Evolutionary conservation across 1,140 invertebrate species (phyloP).

Genomic region (Rhyzopertha dominica): DNA sequence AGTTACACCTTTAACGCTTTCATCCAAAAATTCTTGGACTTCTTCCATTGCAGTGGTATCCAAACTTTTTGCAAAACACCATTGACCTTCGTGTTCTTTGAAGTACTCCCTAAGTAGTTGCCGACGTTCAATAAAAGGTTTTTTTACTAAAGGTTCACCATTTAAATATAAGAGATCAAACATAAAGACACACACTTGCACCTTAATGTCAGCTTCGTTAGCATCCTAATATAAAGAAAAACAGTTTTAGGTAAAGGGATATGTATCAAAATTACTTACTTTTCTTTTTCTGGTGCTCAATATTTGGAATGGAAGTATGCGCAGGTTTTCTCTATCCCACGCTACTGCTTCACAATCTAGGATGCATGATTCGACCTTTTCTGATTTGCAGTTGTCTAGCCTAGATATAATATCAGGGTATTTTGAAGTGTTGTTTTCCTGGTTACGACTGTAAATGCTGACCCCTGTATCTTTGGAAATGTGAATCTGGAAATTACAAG

Average conservation of each 20-base stretch:
- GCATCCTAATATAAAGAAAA: slow-evolving; percentile 63
- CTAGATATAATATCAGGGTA: slow-evolving; percentile 93
- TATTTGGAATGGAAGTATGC: slow-evolving; percentile 96
- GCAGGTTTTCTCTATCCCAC: slow-evolving; percentile 84
- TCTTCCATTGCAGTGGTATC: slow-evolving; percentile 88
- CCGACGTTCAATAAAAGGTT: slow-evolving; percentile 73
- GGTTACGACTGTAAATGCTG: slow-evolving; percentile 91
- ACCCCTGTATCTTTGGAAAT: slow-evolving; percentile 62
- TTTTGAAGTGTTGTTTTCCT: slow-evolving; percentile 96
- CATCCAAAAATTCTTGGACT: slow-evolving; percentile 91
- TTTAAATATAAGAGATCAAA: slow-evolving; percentile 97
- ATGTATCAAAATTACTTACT: slow-evolving; percentile 47
- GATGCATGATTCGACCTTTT: slow-evolving; percentile 76
- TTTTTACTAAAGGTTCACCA: slow-evolving; percentile 76
- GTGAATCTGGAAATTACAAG: slow-evolving; percentile 73
- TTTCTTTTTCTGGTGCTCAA: slow-evolving; percentile 95
- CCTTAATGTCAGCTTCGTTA: slow-evolving; percentile 83
- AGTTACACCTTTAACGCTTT: slow-evolving; percentile 71
- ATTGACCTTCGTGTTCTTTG: slow-evolving; percentile 71
- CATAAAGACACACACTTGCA: slow-evolving; percentile 96
- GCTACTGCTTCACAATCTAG: slow-evolving; percentile 97
- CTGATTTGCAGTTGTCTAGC: slow-evolving; percentile 57
- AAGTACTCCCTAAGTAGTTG: slow-evolving; percentile 72
- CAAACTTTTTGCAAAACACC: slow-evolving; percentile 80
- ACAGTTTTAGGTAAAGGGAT: slow-evolving; percentile 6